A percentile compares a stretch with the other conserved stretches of the same genome.
Conservation (phyloP, 35 echinoderm and acorn worm species). For the Heliocidaris erythrogramma region DNA sequence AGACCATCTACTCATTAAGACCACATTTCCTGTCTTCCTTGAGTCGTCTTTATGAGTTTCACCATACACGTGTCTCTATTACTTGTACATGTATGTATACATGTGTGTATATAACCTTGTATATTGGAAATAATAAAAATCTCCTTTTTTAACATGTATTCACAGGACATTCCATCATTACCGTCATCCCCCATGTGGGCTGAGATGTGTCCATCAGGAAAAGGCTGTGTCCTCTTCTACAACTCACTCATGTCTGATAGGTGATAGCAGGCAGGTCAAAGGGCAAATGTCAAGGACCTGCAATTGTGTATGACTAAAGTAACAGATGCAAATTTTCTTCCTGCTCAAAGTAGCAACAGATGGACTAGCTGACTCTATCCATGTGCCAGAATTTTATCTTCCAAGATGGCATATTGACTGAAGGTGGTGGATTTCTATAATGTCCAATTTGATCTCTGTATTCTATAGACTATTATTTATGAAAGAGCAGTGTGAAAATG, state of each 20-base stretch:
- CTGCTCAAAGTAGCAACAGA: background rate
- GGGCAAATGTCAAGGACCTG: background rate
- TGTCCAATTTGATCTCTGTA: background rate
- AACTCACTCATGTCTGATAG: constrained; percentile 55
- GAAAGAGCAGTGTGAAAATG: too few relatives aligned
- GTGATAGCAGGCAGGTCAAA: background rate
- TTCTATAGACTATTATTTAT: background rate
- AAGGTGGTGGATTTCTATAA: background rate
- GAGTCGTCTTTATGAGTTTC: too few relatives aligned
- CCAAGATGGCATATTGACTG: background rate
- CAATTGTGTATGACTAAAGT: background rate
- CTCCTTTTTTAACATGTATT: background rate
- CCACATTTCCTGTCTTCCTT: too few relatives aligned
- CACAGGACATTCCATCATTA: constrained; percentile 56
- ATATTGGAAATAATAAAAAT: too few relatives aligned
- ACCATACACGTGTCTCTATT: too few relatives aligned
- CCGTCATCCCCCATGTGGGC: constrained; percentile 73
- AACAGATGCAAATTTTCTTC: background rate
- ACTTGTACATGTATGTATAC: too few relatives aligned
- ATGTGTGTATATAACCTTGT: too few relatives aligned
- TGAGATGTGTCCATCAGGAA: constrained; percentile 90
- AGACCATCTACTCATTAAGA: too few relatives aligned
- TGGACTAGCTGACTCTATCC: background rate
- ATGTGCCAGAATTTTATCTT: background rate
- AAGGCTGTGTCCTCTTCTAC: constrained; percentile 86